A percentile compares a stretch with the other conserved stretches of the same genome.
Conservation (phyloP, 2,888 invertebrate genomes). For the Oeneis ivallda region DNA sequence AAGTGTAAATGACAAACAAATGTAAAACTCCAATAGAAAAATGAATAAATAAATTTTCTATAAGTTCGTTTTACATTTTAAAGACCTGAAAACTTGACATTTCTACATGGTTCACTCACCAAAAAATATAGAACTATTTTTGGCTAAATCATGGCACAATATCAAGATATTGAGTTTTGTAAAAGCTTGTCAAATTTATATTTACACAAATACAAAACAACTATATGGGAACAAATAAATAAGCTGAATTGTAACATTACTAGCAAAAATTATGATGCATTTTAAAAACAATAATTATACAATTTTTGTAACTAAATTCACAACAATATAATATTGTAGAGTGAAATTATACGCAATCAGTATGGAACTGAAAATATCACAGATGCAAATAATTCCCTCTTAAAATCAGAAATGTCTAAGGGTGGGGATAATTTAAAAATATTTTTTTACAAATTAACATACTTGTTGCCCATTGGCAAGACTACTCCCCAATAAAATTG, state of each 20-base stretch:
- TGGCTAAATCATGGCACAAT: neutral
- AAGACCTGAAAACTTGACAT: neutral
- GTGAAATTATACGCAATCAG: slow-evolving; percentile 69
- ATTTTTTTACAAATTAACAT: slow-evolving; percentile 15
- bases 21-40: slow-evolving; percentile 45
- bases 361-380: slow-evolving; percentile 76
- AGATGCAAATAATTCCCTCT: slow-evolving; percentile 48
- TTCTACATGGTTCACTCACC: neutral
- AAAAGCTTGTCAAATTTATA: neutral
- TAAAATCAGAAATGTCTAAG: slow-evolving; percentile 15
- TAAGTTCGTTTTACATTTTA: slow-evolving; percentile 33
- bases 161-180: neutral
- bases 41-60: slow-evolving; percentile 55
- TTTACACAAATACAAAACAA: slow-evolving; percentile 46
- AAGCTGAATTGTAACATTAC: slow-evolving; percentile 51
- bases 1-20: slow-evolving; percentile 37
- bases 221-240: slow-evolving; percentile 73
- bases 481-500: slow-evolving; percentile 22
- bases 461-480: slow-evolving; percentile 20
- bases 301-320: slow-evolving; percentile 38
- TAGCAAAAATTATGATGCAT: slow-evolving; percentile 34
- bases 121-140: neutral
- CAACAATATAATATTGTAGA: slow-evolving; percentile 47
- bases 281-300: slow-evolving; percentile 18
- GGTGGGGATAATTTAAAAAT: slow-evolving; percentile 21